Percentiles rank a stretch among this genome's conserved stretches.
phyloP scores from a whole-genome alignment of 2,113 vertebrate genomes.

The Halichoerus grypus region DNA sequence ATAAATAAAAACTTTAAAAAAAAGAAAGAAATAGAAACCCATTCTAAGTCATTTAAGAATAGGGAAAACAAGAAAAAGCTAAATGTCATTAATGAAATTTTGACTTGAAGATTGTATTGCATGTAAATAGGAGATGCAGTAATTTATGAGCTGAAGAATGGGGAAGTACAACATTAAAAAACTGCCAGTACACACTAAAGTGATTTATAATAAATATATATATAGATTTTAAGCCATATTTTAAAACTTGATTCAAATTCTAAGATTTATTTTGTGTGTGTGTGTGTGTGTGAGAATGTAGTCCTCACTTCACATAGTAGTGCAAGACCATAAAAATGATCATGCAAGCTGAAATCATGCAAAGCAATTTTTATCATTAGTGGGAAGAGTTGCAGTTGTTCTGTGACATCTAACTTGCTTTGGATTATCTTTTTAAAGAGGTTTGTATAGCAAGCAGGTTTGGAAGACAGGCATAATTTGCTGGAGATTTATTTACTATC shows the following conservation, averaged over 20 bases:
- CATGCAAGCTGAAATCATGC: neutral
- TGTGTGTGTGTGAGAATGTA: neutral
- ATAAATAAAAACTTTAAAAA: too few relatives aligned
- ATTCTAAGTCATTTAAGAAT: neutral
- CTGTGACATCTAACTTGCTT: neutral
- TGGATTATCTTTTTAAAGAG: neutral
- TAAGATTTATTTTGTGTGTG: neutral
- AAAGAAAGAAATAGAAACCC: neutral
- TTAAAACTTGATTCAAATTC: neutral
- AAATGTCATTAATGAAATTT: neutral
- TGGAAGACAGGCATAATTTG: neutral
- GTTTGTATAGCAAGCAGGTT: neutral
- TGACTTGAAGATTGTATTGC: neutral
- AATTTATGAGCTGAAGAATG: neutral
- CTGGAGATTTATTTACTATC: neutral
- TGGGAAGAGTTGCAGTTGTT: neutral
- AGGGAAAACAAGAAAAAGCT: neutral
- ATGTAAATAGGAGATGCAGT: neutral
- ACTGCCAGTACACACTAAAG: neutral
- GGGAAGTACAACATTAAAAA: neutral
- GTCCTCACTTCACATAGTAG: neutral
- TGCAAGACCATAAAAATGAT: neutral
- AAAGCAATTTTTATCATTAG: conserved; percentile 7
- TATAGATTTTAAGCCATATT: neutral
- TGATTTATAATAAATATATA: neutral